phyloP scores from a whole-genome alignment of 1,140 invertebrate genomes.

The Saccostrea cuccullata region DNA sequence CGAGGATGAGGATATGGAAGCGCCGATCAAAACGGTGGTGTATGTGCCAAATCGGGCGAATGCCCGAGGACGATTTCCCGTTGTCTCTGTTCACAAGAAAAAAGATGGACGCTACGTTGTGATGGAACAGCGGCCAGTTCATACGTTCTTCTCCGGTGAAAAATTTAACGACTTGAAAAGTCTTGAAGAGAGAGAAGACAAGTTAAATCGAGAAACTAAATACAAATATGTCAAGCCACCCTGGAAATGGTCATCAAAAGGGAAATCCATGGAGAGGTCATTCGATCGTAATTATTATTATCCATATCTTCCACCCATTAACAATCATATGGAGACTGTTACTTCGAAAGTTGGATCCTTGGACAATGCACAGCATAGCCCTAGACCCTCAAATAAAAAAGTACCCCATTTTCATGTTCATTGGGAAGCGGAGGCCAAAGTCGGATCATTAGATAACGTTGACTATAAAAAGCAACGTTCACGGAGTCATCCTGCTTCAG shows the following conservation, averaged over 20 bases:
- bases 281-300: slow-evolving; percentile 59
- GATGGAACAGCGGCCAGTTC: slow-evolving; percentile 65
- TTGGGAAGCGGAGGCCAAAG: slow-evolving; percentile 76
- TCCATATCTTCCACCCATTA: slow-evolving; percentile 63
- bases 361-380: slow-evolving; percentile 56
- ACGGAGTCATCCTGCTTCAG: slow-evolving; percentile 62
- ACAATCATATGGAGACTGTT: slow-evolving; percentile 81
- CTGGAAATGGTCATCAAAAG: slow-evolving; percentile 64
- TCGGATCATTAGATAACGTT: slow-evolving; percentile 73
- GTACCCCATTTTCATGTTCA: slow-evolving; percentile 78
- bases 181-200: slow-evolving; percentile 40
- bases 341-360: slow-evolving; percentile 59
- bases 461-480: slow-evolving; percentile 82
- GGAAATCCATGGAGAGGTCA: slow-evolving; percentile 59
- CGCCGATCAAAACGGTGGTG: slow-evolving; percentile 57
- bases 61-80: slow-evolving; percentile 58
- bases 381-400: slow-evolving; percentile 49
- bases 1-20: slow-evolving; percentile 32
- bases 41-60: slow-evolving; percentile 61
- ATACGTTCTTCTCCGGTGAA: slow-evolving; percentile 56
- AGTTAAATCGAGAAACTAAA: slow-evolving; percentile 47
- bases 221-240: slow-evolving; percentile 58
- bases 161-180: slow-evolving; percentile 44
- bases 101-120: slow-evolving; percentile 70
- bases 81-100: slow-evolving; percentile 64